These are phyloP conservation scores for Gopherus flavomarginatus DNA, from an alignment of 2,113 vertebrate genomes.

Conservation along the genomic window DNA sequence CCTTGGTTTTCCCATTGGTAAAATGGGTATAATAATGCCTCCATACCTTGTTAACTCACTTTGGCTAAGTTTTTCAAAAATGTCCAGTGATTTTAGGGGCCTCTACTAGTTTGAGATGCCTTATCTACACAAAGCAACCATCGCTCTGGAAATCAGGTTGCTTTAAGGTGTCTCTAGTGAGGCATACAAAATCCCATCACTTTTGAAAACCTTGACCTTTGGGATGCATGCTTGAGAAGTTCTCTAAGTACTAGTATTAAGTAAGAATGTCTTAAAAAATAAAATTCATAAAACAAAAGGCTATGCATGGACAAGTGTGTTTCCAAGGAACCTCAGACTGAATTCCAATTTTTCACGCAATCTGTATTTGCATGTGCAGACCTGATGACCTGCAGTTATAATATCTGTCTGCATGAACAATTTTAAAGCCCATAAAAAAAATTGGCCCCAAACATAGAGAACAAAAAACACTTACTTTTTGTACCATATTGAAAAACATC, in stretches of 20 bases:
- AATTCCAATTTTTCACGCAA: not conserved
- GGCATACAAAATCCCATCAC: not conserved
- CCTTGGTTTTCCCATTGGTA: not conserved
- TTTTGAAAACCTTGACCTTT: not conserved
- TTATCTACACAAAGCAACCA: not conserved
- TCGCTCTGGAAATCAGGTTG: not conserved
- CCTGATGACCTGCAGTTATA: not conserved
- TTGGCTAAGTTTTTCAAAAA: not conserved
- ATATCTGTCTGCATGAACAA: not conserved
- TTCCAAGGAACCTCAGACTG: not conserved
- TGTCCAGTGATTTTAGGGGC: not conserved
- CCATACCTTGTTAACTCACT: not conserved
- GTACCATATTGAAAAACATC: not conserved
- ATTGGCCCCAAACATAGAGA: not conserved
- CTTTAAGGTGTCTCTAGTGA: not conserved
- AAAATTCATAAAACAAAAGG: not conserved
- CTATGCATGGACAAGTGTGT: not conserved
- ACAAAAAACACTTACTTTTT: not conserved
- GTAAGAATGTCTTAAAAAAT: not conserved
- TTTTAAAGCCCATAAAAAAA: not conserved
- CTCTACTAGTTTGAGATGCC: not conserved
- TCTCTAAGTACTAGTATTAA: not conserved
- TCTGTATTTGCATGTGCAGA: not conserved
- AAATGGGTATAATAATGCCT: not conserved
- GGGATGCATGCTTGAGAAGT: not conserved